Evolutionary conservation across 2,797 vertebrate species (phyloP).

Genomic region (Falco cherrug): DNA sequence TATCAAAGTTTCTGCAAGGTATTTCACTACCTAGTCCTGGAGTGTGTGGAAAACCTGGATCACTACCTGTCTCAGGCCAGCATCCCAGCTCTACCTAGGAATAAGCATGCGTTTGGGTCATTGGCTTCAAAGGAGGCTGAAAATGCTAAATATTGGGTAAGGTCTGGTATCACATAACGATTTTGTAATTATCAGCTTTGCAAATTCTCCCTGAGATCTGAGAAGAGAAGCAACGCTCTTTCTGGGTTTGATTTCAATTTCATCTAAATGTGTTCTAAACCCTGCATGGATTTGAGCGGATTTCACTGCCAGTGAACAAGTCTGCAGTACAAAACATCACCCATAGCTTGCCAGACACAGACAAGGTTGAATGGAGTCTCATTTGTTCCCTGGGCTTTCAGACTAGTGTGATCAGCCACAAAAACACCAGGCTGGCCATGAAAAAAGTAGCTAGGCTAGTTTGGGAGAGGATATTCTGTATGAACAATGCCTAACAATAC

Average conservation of each 20-base stretch:
- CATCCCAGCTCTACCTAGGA: fast-evolving
- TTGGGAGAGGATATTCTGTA: background rate
- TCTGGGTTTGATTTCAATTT: background rate
- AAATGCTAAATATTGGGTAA: background rate
- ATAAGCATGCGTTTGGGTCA: background rate
- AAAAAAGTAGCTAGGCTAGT: background rate
- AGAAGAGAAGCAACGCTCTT: background rate
- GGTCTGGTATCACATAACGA: background rate
- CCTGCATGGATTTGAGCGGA: background rate
- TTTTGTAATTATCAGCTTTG: background rate
- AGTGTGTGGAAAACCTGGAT: background rate
- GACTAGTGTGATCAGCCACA: background rate
- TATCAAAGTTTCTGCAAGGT: background rate
- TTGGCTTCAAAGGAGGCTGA: background rate
- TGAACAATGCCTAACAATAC: background rate
- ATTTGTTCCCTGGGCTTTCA: background rate
- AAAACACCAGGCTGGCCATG: fast-evolving
- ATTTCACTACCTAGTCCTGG: background rate
- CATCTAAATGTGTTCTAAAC: background rate
- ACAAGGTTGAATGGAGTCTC: background rate
- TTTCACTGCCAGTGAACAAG: background rate
- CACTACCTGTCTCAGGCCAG: background rate
- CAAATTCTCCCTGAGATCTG: background rate
- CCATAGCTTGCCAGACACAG: background rate
- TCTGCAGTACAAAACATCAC: background rate